Base-by-base conservation (phyloP, 2,888 invertebrate genomes). In the Lysandra bellargus region DNA sequence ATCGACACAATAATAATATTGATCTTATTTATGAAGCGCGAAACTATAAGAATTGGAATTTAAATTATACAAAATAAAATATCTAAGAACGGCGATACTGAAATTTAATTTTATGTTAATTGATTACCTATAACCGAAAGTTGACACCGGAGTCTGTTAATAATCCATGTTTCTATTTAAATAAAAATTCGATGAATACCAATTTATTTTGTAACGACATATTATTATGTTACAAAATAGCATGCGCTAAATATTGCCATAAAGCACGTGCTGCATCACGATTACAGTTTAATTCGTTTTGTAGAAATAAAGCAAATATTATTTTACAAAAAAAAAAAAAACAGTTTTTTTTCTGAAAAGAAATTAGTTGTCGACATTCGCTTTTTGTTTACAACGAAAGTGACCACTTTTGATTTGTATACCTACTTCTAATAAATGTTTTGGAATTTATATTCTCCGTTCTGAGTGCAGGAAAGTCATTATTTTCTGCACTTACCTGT, bases 81-180 rank as follows among this genome's bases (percentile, higher is more conserved):
- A 69, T 69, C 64, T 33, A 53, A 76, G 33, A 53, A 33, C 53
- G 30, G 57, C 14, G 30, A 76, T 57, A 14, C 57, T 76, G 6
- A 76, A 33, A 57, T 33, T 76, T 33, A 12, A 53, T 75, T 23
- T 23, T 23, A 57, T 76, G 53, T 33, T 57, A 76, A 76, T 76
- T 76, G 76, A 53, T 57, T 17, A 69, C 33, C 69, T 37, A 76
- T 53, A 57, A 30, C 76, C 53, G 30, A 76, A 76, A 76, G 23
- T 33, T 17, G 76, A 76, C 53, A 53, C 30, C 76, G 6, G 33
- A 53, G 57, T 76, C 57, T 33, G 57, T 57, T 57, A 57, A 76
- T 76, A 76, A 53, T 78, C 78, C 40, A 78, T 78, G 78, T 23
- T 44, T 78, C 9, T 37, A 78, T 78, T 78, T 72, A 72, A 72